Evolutionary conservation across 2,113 vertebrate species (phyloP).

Genomic region (Anguilla rostrata): DNA sequence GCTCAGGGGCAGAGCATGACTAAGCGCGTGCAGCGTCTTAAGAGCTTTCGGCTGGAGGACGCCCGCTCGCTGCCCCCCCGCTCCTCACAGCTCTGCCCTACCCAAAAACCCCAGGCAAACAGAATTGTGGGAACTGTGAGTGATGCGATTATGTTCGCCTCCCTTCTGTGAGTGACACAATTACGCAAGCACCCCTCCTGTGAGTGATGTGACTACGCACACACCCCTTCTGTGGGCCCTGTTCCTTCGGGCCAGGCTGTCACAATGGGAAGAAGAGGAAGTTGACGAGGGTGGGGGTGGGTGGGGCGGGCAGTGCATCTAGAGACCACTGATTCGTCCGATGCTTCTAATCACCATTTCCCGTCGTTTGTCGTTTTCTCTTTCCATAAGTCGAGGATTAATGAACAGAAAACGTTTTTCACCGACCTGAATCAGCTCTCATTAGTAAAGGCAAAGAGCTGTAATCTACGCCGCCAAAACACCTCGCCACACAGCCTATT

Average conservation of each 20-base stretch:
- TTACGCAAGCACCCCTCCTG: too few relatives aligned
- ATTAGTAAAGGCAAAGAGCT: not conserved
- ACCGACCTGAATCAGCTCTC: not conserved
- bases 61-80: too few relatives aligned
- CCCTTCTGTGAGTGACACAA: too few relatives aligned
- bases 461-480: not conserved
- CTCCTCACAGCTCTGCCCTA: not conserved
- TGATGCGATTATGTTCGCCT: too few relatives aligned
- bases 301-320: too few relatives aligned
- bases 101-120: not conserved
- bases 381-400: not conserved
- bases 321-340: too few relatives aligned
- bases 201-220: too few relatives aligned
- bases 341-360: too few relatives aligned
- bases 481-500: not conserved
- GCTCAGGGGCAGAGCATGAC: not conserved
- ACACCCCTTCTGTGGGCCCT: too few relatives aligned
- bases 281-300: too few relatives aligned
- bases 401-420: not conserved
- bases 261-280: too few relatives aligned
- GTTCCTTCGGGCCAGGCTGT: too few relatives aligned
- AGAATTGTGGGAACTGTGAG: not conserved
- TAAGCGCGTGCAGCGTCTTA: not conserved
- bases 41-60: not conserved
- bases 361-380: not conserved